Evolutionary conservation across 2,113 vertebrate species (phyloP).

Genomic region (Ardeotis arabs): DNA sequence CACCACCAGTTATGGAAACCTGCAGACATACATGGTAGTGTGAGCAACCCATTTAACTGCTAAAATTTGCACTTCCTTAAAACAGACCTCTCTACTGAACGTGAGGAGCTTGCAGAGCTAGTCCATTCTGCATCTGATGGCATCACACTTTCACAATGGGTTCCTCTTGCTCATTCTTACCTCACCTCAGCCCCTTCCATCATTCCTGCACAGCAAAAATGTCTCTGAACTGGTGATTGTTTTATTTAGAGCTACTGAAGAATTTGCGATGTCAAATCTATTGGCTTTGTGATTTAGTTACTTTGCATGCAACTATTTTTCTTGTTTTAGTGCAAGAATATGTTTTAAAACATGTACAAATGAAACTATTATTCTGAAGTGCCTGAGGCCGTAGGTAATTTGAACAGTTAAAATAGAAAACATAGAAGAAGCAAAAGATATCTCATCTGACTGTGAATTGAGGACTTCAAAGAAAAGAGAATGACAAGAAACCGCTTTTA

Average conservation of each 20-base stretch:
- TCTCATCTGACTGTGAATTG: background rate
- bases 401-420: background rate
- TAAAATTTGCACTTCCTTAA: background rate
- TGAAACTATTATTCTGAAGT: background rate
- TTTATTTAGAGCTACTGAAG: background rate
- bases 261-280: background rate
- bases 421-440: background rate
- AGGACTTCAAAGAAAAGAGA: background rate
- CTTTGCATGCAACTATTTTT: background rate
- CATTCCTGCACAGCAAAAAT: background rate
- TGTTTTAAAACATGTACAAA: background rate
- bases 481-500: background rate
- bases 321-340: background rate
- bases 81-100: background rate
- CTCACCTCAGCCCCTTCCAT: background rate
- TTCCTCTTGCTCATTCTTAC: background rate
- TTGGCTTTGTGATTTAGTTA: background rate
- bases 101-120: background rate
- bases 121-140: background rate
- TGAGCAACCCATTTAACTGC: background rate
- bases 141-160: background rate
- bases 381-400: background rate
- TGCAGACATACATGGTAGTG: fast-evolving
- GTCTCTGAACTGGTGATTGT: background rate
- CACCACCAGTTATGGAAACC: fast-evolving